A percentile compares a stretch with the other conserved stretches of the same genome.
phyloP scores from a whole-genome alignment of 2,113 vertebrate genomes.

The Antennarius striatus region DNA sequence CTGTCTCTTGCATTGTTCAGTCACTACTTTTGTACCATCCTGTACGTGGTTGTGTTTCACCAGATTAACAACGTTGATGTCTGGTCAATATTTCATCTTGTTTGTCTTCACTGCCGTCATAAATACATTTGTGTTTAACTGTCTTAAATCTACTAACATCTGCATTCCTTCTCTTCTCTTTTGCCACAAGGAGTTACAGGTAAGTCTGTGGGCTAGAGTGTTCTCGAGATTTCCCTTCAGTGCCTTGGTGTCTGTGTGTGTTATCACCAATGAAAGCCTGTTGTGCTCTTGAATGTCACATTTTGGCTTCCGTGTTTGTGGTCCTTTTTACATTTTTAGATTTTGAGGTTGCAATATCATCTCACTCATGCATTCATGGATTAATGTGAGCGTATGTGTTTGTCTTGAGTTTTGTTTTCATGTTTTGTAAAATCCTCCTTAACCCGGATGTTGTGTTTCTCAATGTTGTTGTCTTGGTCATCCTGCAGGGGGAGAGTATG shows the following conservation, averaged over 20 bases:
- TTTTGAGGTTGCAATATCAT: constrained; percentile 28
- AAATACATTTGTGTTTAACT: constrained; percentile 10
- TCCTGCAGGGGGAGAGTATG: constrained; percentile 95
- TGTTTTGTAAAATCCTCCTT: not conserved
- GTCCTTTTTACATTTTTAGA: constrained; percentile 27
- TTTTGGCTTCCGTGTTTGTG: constrained; percentile 39
- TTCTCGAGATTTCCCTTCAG: constrained; percentile 66
- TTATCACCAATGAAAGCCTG: constrained; percentile 8
- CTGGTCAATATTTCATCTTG: constrained; percentile 4
- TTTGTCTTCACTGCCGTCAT: constrained; percentile 33
- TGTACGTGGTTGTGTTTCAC: not conserved
- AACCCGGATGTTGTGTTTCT: constrained; percentile 2
- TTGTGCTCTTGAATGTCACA: constrained; percentile 19
- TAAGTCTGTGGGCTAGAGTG: constrained; percentile 87
- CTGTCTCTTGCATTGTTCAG: not conserved
- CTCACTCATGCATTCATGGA: not conserved
- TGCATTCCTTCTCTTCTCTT: constrained; percentile 88
- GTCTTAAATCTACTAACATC: constrained; percentile 83
- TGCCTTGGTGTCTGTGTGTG: constrained; percentile 56
- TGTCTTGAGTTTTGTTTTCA: constrained; percentile 19
- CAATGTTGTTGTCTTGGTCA: constrained; percentile 39
- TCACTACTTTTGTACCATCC: not conserved
- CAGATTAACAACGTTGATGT: constrained; percentile 18
- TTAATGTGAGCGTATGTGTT: constrained; percentile 1
- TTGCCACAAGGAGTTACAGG: constrained; percentile 99